phyloP scores from a whole-genome alignment of 2,888 invertebrate species.

The Agrochola lota region DNA sequence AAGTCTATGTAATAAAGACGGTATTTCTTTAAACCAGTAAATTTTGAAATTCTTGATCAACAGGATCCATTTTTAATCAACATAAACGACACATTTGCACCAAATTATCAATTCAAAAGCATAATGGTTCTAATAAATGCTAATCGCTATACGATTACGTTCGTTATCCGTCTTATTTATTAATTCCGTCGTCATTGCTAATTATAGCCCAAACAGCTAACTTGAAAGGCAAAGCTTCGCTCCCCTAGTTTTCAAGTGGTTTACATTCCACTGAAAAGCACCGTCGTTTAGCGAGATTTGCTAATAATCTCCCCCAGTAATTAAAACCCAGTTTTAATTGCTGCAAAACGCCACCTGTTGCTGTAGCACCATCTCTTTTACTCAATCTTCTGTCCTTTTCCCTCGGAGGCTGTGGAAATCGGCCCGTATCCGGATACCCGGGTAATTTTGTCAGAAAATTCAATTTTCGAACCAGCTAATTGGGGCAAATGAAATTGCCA shows the following conservation, averaged over 20 bases:
- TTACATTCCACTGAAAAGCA: slow-evolving; percentile 85
- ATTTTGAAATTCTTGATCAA: slow-evolving; percentile 39
- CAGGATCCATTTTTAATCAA: slow-evolving; percentile 56
- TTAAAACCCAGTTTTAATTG: slow-evolving; percentile 90
- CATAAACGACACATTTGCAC: slow-evolving; percentile 64
- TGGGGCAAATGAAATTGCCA: slow-evolving; percentile 88
- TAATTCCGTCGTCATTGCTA: slow-evolving; percentile 63
- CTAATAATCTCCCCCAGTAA: slow-evolving; percentile 90
- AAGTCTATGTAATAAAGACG: slow-evolving; percentile 31
- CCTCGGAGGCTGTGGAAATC: slow-evolving; percentile 80
- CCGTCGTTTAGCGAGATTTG: slow-evolving; percentile 84
- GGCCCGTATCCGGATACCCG: slow-evolving; percentile 89
- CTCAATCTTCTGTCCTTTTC: slow-evolving; percentile 70
- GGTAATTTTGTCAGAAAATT: slow-evolving; percentile 87
- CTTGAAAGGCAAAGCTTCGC: slow-evolving; percentile 62
- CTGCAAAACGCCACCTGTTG: slow-evolving; percentile 89
- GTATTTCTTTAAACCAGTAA: slow-evolving; percentile 44
- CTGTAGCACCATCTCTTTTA: slow-evolving; percentile 70
- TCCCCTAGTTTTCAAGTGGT: slow-evolving; percentile 82
- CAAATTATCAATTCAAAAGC: slow-evolving; percentile 55
- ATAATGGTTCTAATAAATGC: slow-evolving; percentile 66
- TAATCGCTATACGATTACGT: slow-evolving; percentile 64
- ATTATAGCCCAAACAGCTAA: slow-evolving; percentile 66
- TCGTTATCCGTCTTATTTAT: slow-evolving; percentile 57
- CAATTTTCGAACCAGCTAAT: slow-evolving; percentile 87